Conservation (phyloP, 1,140 invertebrate species). For the Drosophila tsacasi region DNA sequence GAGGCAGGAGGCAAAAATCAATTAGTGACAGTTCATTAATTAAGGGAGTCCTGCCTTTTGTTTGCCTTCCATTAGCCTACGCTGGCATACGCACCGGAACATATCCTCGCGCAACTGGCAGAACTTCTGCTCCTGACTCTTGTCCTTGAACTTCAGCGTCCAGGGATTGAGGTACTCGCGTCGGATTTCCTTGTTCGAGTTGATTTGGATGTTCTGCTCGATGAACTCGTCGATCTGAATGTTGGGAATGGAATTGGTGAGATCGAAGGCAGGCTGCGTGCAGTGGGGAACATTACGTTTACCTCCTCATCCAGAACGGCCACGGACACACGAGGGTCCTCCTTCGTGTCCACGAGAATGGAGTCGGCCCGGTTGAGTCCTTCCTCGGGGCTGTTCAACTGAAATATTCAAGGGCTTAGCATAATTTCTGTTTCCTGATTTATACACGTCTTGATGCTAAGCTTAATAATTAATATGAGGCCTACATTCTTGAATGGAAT, state of each 20-base stretch:
- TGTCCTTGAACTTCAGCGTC: constrained; percentile 93
- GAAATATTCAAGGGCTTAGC: not conserved
- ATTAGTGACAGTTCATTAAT: constrained; percentile 81
- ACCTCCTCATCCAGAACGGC: constrained; percentile 82
- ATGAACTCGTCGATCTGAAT: constrained; percentile 93
- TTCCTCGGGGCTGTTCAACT: constrained; percentile 80
- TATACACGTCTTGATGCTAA: not conserved
- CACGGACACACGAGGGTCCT: constrained; percentile 73
- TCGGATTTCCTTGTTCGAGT: constrained; percentile 96
- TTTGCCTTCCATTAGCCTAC: constrained; percentile 50
- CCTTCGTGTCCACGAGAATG: constrained; percentile 72
- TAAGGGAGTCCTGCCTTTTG: constrained; percentile 41
- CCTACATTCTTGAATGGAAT: constrained; percentile 96
- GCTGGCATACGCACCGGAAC: constrained; percentile 88
- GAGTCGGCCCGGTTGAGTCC: constrained; percentile 74
- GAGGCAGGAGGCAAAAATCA: constrained; percentile 48
- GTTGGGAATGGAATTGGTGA: not conserved
- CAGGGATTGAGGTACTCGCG: constrained; percentile 94
- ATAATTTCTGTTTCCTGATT: not conserved
- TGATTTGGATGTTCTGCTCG: constrained; percentile 95
- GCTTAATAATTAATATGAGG: constrained; percentile 8
- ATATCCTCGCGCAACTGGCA: constrained; percentile 95
- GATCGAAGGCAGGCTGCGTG: not conserved
- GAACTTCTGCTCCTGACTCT: constrained; percentile 87
- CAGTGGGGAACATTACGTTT: not conserved